Evolutionary conservation across 2,797 vertebrate genomes (phyloP), one percentile per base, ranked within the genome.

Genomic region (Schizothorax lantsangensis): DNA sequence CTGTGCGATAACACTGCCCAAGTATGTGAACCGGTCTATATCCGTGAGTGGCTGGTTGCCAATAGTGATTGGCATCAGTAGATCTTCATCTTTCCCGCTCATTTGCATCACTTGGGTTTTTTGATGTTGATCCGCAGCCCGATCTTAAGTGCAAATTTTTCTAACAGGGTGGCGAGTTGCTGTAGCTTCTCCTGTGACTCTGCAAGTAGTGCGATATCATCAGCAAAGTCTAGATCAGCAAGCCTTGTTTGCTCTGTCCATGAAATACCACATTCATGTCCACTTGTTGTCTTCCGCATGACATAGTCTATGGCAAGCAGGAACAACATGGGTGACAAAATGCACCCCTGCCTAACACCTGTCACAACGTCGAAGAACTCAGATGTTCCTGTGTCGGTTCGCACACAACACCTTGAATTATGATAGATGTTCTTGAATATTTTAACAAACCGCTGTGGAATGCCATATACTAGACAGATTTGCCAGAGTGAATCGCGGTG

Each of bases 321-420:
- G 59, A 66, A 81, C 21, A 81, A 57, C 54, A 64, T n/a, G 12
- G 23, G 54, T 57, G 54, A 64, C 33, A 79, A 40, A 57, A 79
- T 62, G n/a, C 23, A 43, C 3, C 36, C 54, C 57, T 79, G 77
- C 21, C 54, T 36, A 7, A 79, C 19, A 7, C 54, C 54, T 6
- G n/a, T 80, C 12, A 15, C 15, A 2, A 36, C 6, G 2, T 52
- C 5, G 15, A 77, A 77, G 4, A 54, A 17, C 15, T 78, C 4
- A 54, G 77, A 10, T 49, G 26, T 33, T 30, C 47, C 8, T 9
- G 1, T 78, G 15, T 54, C 11, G 8, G 47, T 36, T 78, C 12
- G 4, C 6, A 79, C 23, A 21, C 36, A 80, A 26, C 78, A 43
- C 36, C 11, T 57, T 62, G 12, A 62, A 9, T 9, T 17, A 12